Conservation (phyloP, 2,888 invertebrate genomes). For the Heteromyza rotundicornis region DNA sequence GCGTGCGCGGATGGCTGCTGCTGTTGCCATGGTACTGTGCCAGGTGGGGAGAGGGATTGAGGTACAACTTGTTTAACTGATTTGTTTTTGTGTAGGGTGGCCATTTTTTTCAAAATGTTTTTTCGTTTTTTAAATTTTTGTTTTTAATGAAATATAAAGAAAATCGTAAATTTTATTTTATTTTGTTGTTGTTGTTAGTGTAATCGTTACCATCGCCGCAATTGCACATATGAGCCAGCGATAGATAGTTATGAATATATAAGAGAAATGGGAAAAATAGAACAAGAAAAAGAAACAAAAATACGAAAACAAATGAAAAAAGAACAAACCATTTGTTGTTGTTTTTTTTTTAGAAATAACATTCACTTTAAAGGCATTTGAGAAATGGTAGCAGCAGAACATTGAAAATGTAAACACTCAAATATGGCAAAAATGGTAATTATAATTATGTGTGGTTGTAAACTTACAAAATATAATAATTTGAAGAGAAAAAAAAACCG, state of each 20-base stretch:
- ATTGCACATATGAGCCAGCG: too few species aligned
- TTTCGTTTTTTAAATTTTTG: constrained; percentile 39
- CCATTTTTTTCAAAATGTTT: too few species aligned
- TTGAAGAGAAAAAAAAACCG: too few species aligned
- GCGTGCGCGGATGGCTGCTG: constrained; percentile 59
- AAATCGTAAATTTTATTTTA: not conserved
- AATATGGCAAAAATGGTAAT: too few species aligned
- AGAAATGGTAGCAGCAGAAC: too few species aligned
- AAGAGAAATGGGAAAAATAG: constrained; percentile 15
- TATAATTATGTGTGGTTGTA: too few species aligned
- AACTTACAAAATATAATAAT: too few species aligned
- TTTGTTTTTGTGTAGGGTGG: constrained; percentile 8
- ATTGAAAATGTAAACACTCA: too few species aligned
- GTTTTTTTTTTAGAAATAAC: not conserved
- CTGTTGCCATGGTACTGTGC: constrained; percentile 70
- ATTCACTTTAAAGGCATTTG: too few species aligned
- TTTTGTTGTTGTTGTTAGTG: constrained; percentile 6
- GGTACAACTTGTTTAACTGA: constrained; percentile 72
- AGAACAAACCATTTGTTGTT: constrained; percentile 12
- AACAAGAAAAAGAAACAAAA: too few species aligned
- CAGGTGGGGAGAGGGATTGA: constrained; percentile 69
- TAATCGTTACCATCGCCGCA: too few species aligned
- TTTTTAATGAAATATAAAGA: constrained; percentile 27
- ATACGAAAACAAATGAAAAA: constrained; percentile 24
- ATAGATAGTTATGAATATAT: too few species aligned